These are phyloP conservation scores for Micromesistius poutassou DNA, from an alignment of 2,797 vertebrate genomes.

Conservation along the genomic window DNA sequence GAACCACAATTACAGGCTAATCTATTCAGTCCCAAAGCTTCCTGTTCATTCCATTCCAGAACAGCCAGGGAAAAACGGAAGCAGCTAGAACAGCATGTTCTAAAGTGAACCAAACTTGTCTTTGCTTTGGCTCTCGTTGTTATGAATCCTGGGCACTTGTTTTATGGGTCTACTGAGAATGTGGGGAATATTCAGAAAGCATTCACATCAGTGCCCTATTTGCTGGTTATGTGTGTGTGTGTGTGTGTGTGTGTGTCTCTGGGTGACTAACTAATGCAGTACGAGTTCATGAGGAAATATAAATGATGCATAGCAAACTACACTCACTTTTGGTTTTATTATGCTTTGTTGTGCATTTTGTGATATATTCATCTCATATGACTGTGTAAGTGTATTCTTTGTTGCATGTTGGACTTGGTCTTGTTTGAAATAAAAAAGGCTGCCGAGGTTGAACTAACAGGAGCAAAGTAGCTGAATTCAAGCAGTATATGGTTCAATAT, in stretches of 20 bases:
- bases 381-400: too few relatives aligned
- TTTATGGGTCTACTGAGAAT: slow-evolving; percentile 13
- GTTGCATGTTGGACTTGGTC: too few relatives aligned
- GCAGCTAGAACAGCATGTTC: slow-evolving; percentile 61
- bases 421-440: too few relatives aligned
- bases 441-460: too few relatives aligned
- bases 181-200: not conserved
- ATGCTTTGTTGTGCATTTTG: too few relatives aligned
- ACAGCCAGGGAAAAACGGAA: slow-evolving; percentile 30
- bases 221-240: not conserved
- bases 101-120: slow-evolving; percentile 24
- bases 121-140: not conserved
- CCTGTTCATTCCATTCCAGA: slow-evolving; percentile 49
- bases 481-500: not conserved
- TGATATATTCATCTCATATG: too few relatives aligned
- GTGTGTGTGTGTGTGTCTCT: not conserved
- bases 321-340: too few relatives aligned
- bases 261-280: not conserved
- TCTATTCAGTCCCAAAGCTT: slow-evolving; percentile 29
- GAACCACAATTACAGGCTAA: slow-evolving; percentile 16
- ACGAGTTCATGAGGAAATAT: too few relatives aligned
- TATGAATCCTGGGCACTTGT: not conserved
- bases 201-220: not conserved
- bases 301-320: too few relatives aligned
- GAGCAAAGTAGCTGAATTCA: too few relatives aligned